Conservation (phyloP, 2,888 invertebrate genomes). For the Sussaba pulchella region DNA sequence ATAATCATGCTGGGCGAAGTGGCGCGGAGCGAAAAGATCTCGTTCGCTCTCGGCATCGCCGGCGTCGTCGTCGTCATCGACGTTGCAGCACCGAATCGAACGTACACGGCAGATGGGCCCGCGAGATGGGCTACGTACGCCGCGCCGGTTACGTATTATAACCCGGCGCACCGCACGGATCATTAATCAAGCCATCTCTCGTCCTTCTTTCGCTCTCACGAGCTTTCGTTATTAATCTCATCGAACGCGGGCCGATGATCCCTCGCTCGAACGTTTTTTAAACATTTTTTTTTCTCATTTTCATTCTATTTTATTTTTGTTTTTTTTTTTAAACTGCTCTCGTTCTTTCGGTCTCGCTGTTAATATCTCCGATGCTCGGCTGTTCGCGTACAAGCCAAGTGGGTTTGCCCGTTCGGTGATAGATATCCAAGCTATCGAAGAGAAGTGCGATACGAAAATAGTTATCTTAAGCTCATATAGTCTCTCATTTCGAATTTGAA, state of each 20-base stretch:
- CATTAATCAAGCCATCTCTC: conserved; percentile 68
- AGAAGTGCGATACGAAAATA: not conserved
- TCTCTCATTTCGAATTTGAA: conserved; percentile 7
- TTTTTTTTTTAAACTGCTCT: conserved; percentile 24
- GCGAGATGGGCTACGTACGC: conserved; percentile 58
- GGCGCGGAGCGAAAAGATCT: conserved; percentile 21
- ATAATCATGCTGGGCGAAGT: conserved; percentile 7
- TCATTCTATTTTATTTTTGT: conserved; percentile 39
- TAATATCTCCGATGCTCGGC: not conserved
- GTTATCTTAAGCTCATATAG: too few relatives aligned
- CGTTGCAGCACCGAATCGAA: conserved; percentile 49
- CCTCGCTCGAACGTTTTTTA: too few relatives aligned
- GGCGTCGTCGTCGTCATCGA: too few relatives aligned
- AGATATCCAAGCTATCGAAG: not conserved
- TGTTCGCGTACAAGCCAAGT: conserved; percentile 7
- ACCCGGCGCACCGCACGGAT: conserved; percentile 59
- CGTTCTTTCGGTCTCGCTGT: conserved; percentile 20
- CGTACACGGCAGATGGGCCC: conserved; percentile 61
- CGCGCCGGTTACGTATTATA: conserved; percentile 41
- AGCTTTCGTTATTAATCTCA: conserved; percentile 65
- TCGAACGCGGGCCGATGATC: conserved; percentile 55
- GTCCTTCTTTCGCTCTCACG: conserved; percentile 55
- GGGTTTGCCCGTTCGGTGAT: conserved; percentile 3
- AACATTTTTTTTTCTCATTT: too few relatives aligned
- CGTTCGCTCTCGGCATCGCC: conserved; percentile 38